These are phyloP conservation scores for Hylomyscus alleni DNA, from an alignment of 2,797 vertebrate species.

Conservation along the genomic window DNA sequence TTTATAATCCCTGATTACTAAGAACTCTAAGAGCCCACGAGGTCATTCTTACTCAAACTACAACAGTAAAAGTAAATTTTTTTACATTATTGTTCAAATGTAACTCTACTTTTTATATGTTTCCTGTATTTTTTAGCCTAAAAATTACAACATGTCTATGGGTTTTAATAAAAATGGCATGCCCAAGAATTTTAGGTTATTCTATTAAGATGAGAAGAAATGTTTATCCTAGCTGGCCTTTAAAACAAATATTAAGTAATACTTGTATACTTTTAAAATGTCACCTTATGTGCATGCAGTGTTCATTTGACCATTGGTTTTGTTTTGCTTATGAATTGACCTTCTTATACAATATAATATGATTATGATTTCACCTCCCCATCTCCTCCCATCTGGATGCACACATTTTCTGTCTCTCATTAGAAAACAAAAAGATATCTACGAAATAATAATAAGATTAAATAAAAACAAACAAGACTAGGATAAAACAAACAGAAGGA, in stretches of 20 bases:
- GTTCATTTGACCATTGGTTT: background rate
- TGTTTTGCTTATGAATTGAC: background rate
- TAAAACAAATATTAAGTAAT: slow-evolving; percentile 69
- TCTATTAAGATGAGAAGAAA: slow-evolving; percentile 32
- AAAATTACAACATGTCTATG: slow-evolving; percentile 34
- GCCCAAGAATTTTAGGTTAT: slow-evolving; percentile 55
- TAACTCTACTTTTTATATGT: slow-evolving; percentile 45
- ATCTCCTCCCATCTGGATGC: background rate
- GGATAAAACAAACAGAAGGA: no score
- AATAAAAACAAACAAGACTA: no score
- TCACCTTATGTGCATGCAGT: background rate
- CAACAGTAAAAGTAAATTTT: slow-evolving; percentile 54
- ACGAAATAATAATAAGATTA: background rate
- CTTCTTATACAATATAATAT: background rate
- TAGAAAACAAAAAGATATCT: background rate
- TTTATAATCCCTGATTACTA: no score
- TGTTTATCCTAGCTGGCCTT: slow-evolving; percentile 64
- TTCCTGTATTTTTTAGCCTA: slow-evolving; percentile 49
- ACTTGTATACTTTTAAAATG: slow-evolving; percentile 4
- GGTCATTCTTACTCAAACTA: background rate
- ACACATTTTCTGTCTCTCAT: background rate
- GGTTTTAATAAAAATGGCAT: slow-evolving; percentile 68
- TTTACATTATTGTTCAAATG: slow-evolving; percentile 30
- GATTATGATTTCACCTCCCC: background rate
- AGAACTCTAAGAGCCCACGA: background rate